Conservation (phyloP, 2,797 vertebrate genomes). For the Monodelphis domestica region DNA sequence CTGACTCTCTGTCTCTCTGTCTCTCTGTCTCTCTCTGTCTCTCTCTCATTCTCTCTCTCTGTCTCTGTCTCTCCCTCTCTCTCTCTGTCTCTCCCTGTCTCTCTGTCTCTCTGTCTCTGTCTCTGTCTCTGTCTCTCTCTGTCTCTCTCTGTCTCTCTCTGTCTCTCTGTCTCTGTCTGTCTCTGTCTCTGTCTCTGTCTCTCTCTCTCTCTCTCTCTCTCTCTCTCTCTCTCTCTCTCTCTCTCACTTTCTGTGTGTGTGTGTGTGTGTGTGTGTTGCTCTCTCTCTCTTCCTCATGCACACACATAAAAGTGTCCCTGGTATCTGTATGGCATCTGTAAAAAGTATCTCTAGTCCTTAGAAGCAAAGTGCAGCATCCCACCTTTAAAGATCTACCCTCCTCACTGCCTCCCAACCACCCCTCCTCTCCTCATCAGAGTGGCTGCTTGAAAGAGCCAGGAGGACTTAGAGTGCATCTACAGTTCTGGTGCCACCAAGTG, state of each 20-base stretch:
- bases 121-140: no score
- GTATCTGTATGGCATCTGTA: neutral
- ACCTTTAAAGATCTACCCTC: no score
- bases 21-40: neutral
- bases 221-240: no score
- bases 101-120: no score
- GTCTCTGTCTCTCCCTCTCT: no score
- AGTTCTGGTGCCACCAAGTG: slow-evolving; percentile 59
- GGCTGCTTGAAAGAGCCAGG: neutral
- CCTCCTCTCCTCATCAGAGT: neutral
- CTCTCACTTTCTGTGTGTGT: neutral
- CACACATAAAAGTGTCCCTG: no score
- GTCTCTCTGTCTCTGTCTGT: no score
- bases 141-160: no score
- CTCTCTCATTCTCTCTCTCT: neutral
- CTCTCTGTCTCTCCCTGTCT: no score
- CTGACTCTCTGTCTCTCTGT: neutral
- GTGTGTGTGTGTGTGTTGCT: no score
- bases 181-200: neutral
- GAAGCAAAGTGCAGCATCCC: neutral
- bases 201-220: neutral
- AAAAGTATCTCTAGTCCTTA: neutral
- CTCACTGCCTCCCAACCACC: no score
- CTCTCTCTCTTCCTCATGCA: no score
- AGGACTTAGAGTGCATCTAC: neutral